A percentile compares a stretch with the other conserved stretches of the same genome.
Evolutionary conservation across 2,113 vertebrate species (phyloP).

Genomic region (Anguilla japonica): DNA sequence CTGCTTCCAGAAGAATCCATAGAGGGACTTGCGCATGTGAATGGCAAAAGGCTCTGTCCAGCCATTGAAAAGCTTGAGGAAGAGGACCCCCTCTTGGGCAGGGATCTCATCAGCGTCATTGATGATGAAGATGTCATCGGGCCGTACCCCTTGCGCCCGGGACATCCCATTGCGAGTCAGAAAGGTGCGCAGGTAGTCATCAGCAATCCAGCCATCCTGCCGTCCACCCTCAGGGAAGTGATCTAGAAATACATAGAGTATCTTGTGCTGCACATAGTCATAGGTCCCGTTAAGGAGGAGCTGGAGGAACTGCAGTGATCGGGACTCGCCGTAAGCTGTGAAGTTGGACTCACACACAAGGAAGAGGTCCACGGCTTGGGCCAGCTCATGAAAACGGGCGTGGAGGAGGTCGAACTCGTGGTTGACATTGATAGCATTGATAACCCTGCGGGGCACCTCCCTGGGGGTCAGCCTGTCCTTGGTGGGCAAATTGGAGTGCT

Average conservation of each 20-base stretch:
- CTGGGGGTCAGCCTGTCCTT: slow-evolving; percentile 76
- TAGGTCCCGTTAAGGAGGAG: slow-evolving; percentile 81
- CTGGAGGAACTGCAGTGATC: slow-evolving; percentile 76
- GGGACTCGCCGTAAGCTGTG: slow-evolving; percentile 76
- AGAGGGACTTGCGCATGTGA: slow-evolving; percentile 85
- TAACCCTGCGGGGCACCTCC: slow-evolving; percentile 74
- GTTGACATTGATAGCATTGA: slow-evolving; percentile 86
- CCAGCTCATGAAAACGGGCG: slow-evolving; percentile 81
- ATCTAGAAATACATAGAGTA: slow-evolving; percentile 84
- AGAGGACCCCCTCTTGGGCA: slow-evolving; percentile 75
- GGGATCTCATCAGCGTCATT: slow-evolving; percentile 86
- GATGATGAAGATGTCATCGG: slow-evolving; percentile 80
- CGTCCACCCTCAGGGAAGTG: slow-evolving; percentile 81
- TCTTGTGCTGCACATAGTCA: slow-evolving; percentile 80
- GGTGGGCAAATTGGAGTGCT: slow-evolving; percentile 83
- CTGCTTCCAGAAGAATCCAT: slow-evolving; percentile 89
- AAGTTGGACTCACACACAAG: slow-evolving; percentile 87
- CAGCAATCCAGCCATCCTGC: slow-evolving; percentile 83
- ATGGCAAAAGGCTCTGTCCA: slow-evolving; percentile 87
- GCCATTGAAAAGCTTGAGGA: slow-evolving; percentile 82
- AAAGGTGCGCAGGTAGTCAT: slow-evolving; percentile 85
- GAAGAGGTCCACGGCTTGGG: slow-evolving; percentile 78
- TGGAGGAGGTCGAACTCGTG: slow-evolving; percentile 86
- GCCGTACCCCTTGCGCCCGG: slow-evolving; percentile 72
- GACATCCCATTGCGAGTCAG: slow-evolving; percentile 76